Evolutionary conservation across 2,113 vertebrate species (phyloP), one percentile per base, ranked within the genome.

Genomic region (Periophthalmodon schlosseri): DNA sequence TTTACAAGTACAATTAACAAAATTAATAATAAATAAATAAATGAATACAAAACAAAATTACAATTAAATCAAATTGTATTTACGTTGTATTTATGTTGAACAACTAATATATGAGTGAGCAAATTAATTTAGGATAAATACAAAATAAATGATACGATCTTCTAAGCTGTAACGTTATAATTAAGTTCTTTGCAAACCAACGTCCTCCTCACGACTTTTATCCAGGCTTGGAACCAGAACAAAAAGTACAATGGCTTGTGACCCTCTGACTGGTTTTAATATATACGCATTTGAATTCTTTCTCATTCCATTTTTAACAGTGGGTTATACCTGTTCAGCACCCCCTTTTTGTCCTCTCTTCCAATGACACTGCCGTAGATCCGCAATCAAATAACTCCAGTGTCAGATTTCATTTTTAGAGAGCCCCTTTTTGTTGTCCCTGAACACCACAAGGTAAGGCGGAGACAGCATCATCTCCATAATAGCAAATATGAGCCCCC

Each of bases 331-430:
- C 49, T 13, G 58, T 60, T 3, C 34, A 23, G 39, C 64, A 34
- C 63, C 28, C 7, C 44, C 50, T 75, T 52, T 23, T 77, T 44
- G 79, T 60, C 61, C 78, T 72, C 74, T 78, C 78, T 20, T 58
- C 87, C 81, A 88, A 91, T 85, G 88, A 92, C 92, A 91, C 85
- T 34, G 75, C 76, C 84, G 90, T 75, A 79, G 85, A 91, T 91
- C 86, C 80, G 70, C 89, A 94, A 92, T 93, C 92, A 92, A 90
- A 94, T 94, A 93, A 94, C 93, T 93, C 89, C 86, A 78, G 14
- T 93, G 93, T 93, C 93, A 92, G 83, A 89, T 84, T 89, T 92
- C 91, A 93, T 93, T 92, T 28, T 88, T 50, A 68, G 81, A 72
- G 76, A 70, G 66, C 73, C 76, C 82, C 78, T 82, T 70, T 84